Percentiles rank a stretch among this genome's conserved stretches.
Conservation (phyloP, 2,797 vertebrate genomes). For the Pseudochirops cupreus region DNA sequence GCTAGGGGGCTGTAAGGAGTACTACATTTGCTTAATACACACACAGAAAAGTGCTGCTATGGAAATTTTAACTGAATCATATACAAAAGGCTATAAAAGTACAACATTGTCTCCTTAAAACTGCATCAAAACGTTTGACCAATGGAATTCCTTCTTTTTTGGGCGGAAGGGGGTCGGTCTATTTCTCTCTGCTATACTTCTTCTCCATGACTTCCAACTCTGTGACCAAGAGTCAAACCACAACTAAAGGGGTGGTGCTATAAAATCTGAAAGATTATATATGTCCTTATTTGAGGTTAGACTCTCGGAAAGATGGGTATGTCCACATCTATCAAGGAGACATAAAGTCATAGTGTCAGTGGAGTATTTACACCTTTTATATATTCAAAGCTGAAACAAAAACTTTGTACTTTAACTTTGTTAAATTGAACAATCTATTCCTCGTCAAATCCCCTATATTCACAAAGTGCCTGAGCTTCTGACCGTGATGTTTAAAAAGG, state of each 20-base stretch:
- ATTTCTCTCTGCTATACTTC: not conserved
- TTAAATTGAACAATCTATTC: not conserved
- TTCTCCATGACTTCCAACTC: not conserved
- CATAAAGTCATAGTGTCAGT: not conserved
- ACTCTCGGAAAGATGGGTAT: not conserved
- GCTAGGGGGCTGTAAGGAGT: not conserved
- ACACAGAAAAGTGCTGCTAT: not conserved
- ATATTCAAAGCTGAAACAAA: not conserved
- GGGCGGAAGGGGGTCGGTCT: not conserved
- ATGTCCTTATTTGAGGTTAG: not conserved
- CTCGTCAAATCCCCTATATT: not conserved
- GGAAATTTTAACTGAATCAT: not conserved
- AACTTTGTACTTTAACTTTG: not conserved
- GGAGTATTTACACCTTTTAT: not conserved
- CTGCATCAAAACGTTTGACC: not conserved
- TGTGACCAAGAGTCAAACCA: not conserved
- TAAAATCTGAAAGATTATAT: not conserved
- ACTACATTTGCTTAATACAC: not conserved
- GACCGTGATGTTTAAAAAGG: no score
- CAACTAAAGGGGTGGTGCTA: not conserved
- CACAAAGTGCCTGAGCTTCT: not conserved
- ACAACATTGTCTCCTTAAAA: not conserved
- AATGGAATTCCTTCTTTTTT: not conserved
- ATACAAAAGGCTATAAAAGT: not conserved
- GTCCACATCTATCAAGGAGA: not conserved